Percentiles rank a stretch among this genome's conserved stretches.
These are phyloP conservation scores for Mustelus asterias DNA, from an alignment of 2,113 vertebrate species.

Conservation along the genomic window DNA sequence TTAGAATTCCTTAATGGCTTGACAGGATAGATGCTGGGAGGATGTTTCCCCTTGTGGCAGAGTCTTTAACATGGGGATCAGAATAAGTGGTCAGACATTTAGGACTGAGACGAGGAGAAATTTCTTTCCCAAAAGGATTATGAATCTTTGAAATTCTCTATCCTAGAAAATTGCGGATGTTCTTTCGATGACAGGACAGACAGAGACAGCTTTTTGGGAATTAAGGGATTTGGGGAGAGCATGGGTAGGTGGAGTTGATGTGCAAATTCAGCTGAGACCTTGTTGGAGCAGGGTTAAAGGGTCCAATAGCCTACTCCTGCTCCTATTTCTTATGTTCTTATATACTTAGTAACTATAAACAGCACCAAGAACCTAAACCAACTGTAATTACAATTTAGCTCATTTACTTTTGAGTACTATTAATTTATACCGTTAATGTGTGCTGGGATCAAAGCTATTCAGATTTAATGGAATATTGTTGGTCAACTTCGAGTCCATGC, in stretches of 20 bases:
- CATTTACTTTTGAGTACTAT: neutral
- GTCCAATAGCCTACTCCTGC: neutral
- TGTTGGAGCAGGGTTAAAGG: neutral
- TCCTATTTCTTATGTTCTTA: neutral
- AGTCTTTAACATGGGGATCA: neutral
- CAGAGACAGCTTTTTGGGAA: neutral
- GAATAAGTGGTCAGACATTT: neutral
- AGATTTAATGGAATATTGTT: neutral
- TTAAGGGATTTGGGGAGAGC: neutral
- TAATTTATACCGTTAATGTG: neutral
- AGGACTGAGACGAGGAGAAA: neutral
- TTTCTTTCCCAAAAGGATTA: neutral
- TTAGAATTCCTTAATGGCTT: neutral
- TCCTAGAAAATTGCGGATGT: neutral
- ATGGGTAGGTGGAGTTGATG: neutral
- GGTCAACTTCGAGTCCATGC: neutral
- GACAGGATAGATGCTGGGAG: neutral
- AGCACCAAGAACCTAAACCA: neutral
- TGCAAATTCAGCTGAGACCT: neutral
- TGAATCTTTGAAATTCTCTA: neutral
- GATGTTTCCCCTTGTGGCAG: neutral
- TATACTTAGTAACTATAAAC: neutral
- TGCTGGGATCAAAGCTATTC: neutral
- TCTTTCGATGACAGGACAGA: neutral
- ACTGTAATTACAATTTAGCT: neutral